Conservation (phyloP, 2,797 vertebrate genomes). For the Novumbra hubbsi region DNA sequence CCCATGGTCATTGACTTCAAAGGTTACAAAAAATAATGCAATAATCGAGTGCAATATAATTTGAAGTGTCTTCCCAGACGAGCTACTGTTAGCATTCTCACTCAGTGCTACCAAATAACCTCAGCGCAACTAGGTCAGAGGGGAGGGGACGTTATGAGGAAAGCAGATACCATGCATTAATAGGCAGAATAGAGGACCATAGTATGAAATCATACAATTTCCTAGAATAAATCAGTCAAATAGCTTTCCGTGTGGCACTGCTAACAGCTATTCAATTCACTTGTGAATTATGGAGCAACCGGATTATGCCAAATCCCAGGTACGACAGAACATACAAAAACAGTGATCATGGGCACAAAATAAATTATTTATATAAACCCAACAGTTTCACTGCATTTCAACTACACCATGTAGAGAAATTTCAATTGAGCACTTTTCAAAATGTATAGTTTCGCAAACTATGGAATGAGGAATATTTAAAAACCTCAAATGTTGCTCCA, state of each 20-base stretch:
- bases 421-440: not conserved
- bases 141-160: not conserved
- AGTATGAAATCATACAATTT: conserved; percentile 6
- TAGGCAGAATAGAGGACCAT: not conserved
- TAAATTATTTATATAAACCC: not conserved
- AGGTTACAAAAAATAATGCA: conserved; percentile 10
- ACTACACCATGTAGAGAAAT: not conserved
- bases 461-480: not conserved
- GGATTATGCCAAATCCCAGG: not conserved
- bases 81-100: not conserved
- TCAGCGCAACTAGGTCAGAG: conserved; percentile 21
- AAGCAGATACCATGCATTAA: conserved; percentile 10
- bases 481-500: not conserved
- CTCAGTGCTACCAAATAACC: conserved; percentile 17
- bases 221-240: conserved; percentile 15
- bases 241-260: conserved; percentile 3
- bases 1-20: conserved; percentile 20
- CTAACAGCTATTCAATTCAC: not conserved
- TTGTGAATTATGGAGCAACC: not conserved
- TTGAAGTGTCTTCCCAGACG: conserved; percentile 12
- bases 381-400: not conserved
- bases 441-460: not conserved
- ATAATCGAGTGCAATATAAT: conserved; percentile 16
- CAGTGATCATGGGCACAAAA: not conserved
- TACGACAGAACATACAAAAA: not conserved